phyloP scores from a whole-genome alignment of 2,888 invertebrate genomes.

The Dyspetes luteomarginatus region DNA sequence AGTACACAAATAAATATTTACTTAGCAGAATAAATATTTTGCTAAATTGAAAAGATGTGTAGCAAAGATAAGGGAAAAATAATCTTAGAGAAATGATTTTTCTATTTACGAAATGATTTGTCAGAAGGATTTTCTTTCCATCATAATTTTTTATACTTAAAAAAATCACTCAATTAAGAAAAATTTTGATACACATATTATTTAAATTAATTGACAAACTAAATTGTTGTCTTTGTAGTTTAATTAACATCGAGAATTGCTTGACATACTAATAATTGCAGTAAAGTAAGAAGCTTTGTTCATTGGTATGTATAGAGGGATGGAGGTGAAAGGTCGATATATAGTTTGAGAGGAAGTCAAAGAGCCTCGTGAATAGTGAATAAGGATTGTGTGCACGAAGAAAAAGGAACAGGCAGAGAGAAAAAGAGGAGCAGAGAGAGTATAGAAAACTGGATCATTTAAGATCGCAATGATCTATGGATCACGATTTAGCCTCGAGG shows the following conservation, averaged over 20 bases:
- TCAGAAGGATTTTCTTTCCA: background rate
- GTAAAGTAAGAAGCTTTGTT: background rate
- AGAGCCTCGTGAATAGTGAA: background rate
- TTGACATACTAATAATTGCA: background rate
- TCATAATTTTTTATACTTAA: too few relatives aligned
- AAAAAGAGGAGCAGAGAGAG: constrained; percentile 33
- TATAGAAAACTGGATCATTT: constrained; percentile 69
- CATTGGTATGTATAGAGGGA: background rate
- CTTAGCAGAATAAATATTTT: background rate
- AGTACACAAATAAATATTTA: constrained; percentile 1
- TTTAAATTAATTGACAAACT: background rate
- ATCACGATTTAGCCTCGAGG: constrained; percentile 73
- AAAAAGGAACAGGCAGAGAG: constrained; percentile 30
- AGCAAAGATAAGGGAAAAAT: background rate
- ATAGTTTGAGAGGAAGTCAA: background rate
- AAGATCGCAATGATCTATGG: constrained; percentile 75
- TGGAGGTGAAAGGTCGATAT: constrained; percentile 34
- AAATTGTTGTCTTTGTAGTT: background rate
- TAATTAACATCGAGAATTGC: background rate
- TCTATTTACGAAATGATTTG: background rate
- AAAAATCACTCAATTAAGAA: too few relatives aligned
- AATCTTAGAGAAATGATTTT: background rate
- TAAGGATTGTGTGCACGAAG: constrained; percentile 22
- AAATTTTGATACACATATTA: too few relatives aligned
- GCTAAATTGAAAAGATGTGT: background rate